Evolutionary conservation across 2,888 invertebrate genomes (phyloP).

Genomic region (Oithona nana): DNA sequence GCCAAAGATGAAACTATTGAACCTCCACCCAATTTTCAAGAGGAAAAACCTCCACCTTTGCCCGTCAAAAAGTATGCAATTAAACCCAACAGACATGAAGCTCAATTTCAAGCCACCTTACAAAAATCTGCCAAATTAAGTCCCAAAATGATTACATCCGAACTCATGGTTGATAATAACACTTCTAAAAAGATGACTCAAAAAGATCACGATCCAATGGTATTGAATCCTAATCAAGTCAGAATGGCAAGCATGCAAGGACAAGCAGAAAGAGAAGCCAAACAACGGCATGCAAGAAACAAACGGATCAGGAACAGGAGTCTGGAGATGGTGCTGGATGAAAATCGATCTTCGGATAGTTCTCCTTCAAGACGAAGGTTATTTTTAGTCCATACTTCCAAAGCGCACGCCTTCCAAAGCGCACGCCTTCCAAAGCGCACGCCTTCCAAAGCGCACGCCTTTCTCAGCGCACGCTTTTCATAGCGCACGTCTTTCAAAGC

Average conservation of each 20-base stretch:
- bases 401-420: not conserved
- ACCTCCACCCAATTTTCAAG: not conserved
- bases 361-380: not conserved
- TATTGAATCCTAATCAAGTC: not conserved
- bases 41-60: not conserved
- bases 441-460: too few relatives aligned
- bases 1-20: not conserved
- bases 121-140: too few relatives aligned
- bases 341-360: not conserved
- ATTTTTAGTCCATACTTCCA: not conserved
- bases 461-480: too few relatives aligned
- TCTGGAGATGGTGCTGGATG: conserved; percentile 14
- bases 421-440: too few relatives aligned
- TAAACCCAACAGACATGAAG: too few relatives aligned
- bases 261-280: not conserved
- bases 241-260: not conserved
- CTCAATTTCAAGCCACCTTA: too few relatives aligned
- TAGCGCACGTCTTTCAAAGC: not conserved
- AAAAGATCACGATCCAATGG: not conserved
- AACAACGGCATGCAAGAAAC: not conserved
- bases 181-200: not conserved
- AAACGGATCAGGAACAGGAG: conserved; percentile 4
- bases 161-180: too few relatives aligned
- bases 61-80: not conserved
- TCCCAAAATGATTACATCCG: too few relatives aligned